Evolutionary conservation across 2,888 invertebrate genomes (phyloP), one percentile per base, ranked within the genome.

Genomic region (Cynaeus angustus): DNA sequence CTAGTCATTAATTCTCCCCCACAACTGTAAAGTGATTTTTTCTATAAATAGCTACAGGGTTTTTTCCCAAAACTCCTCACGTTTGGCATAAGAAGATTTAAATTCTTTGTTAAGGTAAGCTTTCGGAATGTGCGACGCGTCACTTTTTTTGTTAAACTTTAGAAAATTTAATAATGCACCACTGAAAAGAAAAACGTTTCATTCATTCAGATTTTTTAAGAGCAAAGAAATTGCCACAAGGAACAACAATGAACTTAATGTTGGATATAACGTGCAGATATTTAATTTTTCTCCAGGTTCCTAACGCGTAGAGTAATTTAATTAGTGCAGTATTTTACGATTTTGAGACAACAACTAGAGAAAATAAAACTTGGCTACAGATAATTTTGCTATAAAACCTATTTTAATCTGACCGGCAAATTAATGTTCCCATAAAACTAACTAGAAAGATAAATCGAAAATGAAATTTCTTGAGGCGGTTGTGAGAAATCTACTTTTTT

Each of bases 351-450:
- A 9, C 13, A 59, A 30, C 59, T 46, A 59, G 21, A 59, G 59
- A 13, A 59, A 59, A 59, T 45, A 28, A 59, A 59, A 56, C 41
- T 59, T 28, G 33, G 8, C 16, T 41, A 21, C 45, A 30, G 45
- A 45, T 46, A 59, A 30, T 33, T 45, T 59, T 30, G 13, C 45
- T 43, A 28, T 56, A 56, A 56, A 56, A 56, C 8, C 56, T 59
- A 59, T 33, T 59, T 59, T 59, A 59, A 59, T 59, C 45, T 45
- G 13, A 33, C 30, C 30, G 33, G 14, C 59, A 45, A 59, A 59
- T 59, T 30, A 59, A 59, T 45, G 59, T 33, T 43, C 4, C 46
- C 12, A 41, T 59, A 59, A 59, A 59, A 46, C 28, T 30, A 30
- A 21, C 3, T 30, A 59, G 45, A 37, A 16, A 38, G 10, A 16